phyloP scores from a whole-genome alignment of 2,113 vertebrate genomes.

The Atlantisia rogersi region DNA sequence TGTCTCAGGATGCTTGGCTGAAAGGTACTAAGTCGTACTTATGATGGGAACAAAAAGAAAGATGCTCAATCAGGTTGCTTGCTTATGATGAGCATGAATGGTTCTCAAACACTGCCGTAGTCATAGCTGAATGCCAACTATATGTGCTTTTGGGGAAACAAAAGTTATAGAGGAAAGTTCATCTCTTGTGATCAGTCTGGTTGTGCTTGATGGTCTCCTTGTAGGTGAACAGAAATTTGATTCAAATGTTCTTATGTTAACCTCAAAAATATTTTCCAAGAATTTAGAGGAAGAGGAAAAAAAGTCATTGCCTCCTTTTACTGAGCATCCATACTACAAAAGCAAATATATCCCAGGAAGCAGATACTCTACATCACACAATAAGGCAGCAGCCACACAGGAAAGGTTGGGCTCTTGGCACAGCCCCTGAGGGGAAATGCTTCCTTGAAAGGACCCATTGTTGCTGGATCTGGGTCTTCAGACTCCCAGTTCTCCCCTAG shows the following conservation, averaged over 20 bases:
- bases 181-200: not conserved
- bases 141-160: not conserved
- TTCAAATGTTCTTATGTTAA: conserved; percentile 20
- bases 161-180: not conserved
- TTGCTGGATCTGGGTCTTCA: conserved; percentile 51
- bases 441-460: conserved; percentile 68
- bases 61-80: not conserved
- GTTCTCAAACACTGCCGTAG: not conserved
- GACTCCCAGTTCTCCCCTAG: not conserved
- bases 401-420: conserved; percentile 70
- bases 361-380: conserved; percentile 54
- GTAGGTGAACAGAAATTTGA: not conserved
- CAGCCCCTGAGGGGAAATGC: conserved; percentile 64
- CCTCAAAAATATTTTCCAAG: conserved; percentile 62
- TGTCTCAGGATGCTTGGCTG: not conserved
- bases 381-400: conserved; percentile 67
- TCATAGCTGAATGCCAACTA: not conserved
- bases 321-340: conserved; percentile 68
- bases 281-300: conserved; percentile 61
- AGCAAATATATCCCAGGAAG: conserved; percentile 70
- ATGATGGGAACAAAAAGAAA: not conserved
- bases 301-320: conserved; percentile 59
- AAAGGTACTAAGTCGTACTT: not conserved
- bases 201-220: not conserved
- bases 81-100: not conserved